Percentiles rank a stretch among this genome's conserved stretches.
Evolutionary conservation across 2,113 vertebrate genomes (phyloP).

Genomic region (Dascyllus trimaculatus): DNA sequence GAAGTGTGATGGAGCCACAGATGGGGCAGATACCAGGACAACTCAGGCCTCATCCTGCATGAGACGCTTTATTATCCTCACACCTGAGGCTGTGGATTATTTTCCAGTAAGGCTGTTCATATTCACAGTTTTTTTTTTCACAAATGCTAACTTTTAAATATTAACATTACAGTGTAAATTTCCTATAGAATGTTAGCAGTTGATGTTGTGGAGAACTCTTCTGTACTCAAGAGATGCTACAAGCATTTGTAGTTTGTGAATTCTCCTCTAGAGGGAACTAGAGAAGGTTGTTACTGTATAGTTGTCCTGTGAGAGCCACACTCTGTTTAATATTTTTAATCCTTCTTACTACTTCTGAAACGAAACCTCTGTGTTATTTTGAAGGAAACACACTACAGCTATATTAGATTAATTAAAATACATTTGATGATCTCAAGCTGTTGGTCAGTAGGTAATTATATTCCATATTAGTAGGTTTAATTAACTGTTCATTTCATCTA

Average conservation of each 20-base stretch:
- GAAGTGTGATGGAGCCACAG: conserved; percentile 85
- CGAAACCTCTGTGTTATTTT: conserved; percentile 50
- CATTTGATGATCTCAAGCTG: conserved; percentile 46
- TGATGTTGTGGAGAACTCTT: background rate
- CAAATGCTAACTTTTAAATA: background rate
- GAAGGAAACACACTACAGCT: conserved; percentile 49
- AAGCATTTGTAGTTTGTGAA: conserved; percentile 56
- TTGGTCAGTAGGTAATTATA: conserved; percentile 85
- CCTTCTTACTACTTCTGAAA: conserved; percentile 45
- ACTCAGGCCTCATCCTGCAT: conserved; percentile 76
- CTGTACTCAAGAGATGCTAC: background rate
- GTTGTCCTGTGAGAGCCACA: conserved; percentile 17
- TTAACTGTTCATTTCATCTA: conserved; percentile 38
- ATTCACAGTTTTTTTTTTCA: conserved; percentile 20
- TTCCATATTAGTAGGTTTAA: conserved; percentile 70
- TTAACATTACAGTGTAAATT: background rate
- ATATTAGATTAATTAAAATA: conserved; percentile 56
- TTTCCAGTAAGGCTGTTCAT: conserved; percentile 86
- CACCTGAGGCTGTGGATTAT: conserved; percentile 90
- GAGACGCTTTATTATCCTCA: conserved; percentile 91
- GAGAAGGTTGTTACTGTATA: conserved; percentile 53
- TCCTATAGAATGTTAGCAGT: background rate
- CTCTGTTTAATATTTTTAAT: conserved; percentile 41
- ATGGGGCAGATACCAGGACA: conserved; percentile 78
- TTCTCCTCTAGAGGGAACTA: conserved; percentile 78